Base-by-base conservation (phyloP, 2,797 vertebrate species). In the Sylvilagus floridanus region DNA sequence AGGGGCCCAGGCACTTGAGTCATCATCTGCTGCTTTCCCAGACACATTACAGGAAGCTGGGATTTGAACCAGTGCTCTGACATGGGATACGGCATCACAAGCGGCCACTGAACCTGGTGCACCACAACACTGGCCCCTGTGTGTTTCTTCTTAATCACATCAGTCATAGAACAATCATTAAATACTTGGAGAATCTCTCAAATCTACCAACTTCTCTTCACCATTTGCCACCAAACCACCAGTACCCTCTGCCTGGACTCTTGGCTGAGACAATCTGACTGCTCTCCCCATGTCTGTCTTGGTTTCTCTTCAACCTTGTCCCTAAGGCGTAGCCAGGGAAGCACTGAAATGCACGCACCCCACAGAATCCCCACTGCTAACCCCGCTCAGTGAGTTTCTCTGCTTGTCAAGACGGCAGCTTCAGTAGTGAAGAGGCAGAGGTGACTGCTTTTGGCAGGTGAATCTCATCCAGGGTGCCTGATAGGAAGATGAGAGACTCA, bases 401-500 rank as follows among this genome's bases (percentile, higher is more conserved):
- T 79, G 54, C 19, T 92, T 19, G 11, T 26, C 35, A 42, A 28
- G 71, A 63, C 4, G 28, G 83, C 21, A 82, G 28, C 54, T 28
- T 89, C 22, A 0, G 60, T 2, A 35, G 5, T 14, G n/a, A n/a
- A 1, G 60, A 92, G 54, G 60, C 30, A 54, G 69, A 66, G 7
- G 13, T 28, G 13, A 5, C 37, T 69, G 76, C 57, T 90, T 93
- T 65, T 6, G 42, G 7, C 14, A 12, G 22, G 42, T 5, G 63
- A 47, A 5, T 47, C 54, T 62, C 16, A 8, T 35, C 32, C 24
- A 54, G 24, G 47, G 12, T 21, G 1, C 21, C 63, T 52, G 60
- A 37, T 21, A 32, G 52, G 60, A 86, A 93, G 47, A 17, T 3
- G 4, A 32, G 4, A 37, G 12, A 84, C 97, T 94, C 82, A 98